phyloP scores from a whole-genome alignment of 2,797 vertebrate species.

The Chrysocyon brachyurus region DNA sequence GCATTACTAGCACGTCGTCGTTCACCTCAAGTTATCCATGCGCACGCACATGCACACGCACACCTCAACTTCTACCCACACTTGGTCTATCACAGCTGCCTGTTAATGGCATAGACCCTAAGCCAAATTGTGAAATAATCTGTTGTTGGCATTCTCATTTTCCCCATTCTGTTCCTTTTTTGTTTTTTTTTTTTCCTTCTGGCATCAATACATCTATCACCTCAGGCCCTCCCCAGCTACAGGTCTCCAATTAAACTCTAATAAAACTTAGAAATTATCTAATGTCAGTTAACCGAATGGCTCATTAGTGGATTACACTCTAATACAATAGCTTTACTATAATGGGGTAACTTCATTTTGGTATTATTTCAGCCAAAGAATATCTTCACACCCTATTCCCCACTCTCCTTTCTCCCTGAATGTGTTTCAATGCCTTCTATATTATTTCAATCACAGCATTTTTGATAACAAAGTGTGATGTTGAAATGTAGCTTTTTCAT shows the following conservation, averaged over 20 bases:
- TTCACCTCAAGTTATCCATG: slow-evolving; percentile 30
- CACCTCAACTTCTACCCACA: neutral
- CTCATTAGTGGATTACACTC: neutral
- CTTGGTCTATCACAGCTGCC: neutral
- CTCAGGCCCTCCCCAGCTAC: neutral
- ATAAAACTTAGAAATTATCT: neutral
- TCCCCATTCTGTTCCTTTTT: neutral
- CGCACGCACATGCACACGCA: accelerated
- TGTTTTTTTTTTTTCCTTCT: neutral
- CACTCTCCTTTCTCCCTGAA: slow-evolving; percentile 6
- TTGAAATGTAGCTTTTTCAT: slow-evolving; percentile 31
- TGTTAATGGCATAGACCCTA: neutral
- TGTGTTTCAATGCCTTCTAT: neutral
- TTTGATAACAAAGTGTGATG: neutral
- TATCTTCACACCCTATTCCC: neutral
- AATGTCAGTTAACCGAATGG: neutral
- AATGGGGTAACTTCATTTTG: neutral
- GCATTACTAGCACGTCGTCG: neutral
- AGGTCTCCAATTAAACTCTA: neutral
- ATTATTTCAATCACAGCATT: slow-evolving; percentile 49
- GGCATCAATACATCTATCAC: neutral
- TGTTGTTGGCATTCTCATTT: slow-evolving; percentile 4
- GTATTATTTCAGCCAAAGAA: slow-evolving; percentile 9
- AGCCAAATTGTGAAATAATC: slow-evolving; percentile 24
- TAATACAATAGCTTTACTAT: neutral